Base-by-base conservation (phyloP, 2,888 invertebrate species). In the Hydrotaea cyrtoneurina region DNA sequence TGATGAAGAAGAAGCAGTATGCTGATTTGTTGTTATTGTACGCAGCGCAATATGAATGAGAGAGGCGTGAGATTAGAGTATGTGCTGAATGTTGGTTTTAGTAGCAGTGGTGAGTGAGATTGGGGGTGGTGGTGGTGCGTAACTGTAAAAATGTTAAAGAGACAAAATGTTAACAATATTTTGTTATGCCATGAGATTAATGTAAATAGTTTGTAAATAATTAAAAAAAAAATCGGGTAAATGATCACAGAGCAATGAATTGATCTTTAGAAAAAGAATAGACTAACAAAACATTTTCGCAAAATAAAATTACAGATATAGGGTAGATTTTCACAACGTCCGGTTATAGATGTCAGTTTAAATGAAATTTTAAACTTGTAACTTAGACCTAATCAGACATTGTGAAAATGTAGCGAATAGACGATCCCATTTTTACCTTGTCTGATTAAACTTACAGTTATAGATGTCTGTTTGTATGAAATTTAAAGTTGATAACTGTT, bases 81-180 rank as follows among this genome's bases (percentile, higher is more conserved):
- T 39, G 39, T 39, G 39, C 39, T 50, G n/a, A n/a, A n/a, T 50
- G n/a, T n/a, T 50, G n/a, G 8, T 50, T n/a, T 15, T 50, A 50
- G 50, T 50, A 3, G 50, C 50, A 13, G n/a, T 50, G 13, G 2
- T 50, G 31, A 50, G n/a, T 50, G 50, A 50, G 2, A n/a, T 4
- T n/a, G 50, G 50, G 53, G 31, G 10, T 59, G 23, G 59, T 59
- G 26, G 13, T 59, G 59, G 19, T 23, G 59, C 23, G 74, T n/a
- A 59, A 74, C 57, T 57, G 59, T 74, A 74, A 46, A 59, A 46
- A 26, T 59, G 59, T 13, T 26, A 21, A 62, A 46, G 39, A 62
- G 13, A 74, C 10, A 8, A 36, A 21, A 57, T 73, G 73, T 57
- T 26, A 57, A 13, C 39, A 17, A 66, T 36, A 10, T 43, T n/a